Percentiles rank a stretch among this genome's conserved stretches.
These are phyloP conservation scores for Mythimna loreyi DNA, from an alignment of 2,888 invertebrate genomes.

Conservation along the genomic window DNA sequence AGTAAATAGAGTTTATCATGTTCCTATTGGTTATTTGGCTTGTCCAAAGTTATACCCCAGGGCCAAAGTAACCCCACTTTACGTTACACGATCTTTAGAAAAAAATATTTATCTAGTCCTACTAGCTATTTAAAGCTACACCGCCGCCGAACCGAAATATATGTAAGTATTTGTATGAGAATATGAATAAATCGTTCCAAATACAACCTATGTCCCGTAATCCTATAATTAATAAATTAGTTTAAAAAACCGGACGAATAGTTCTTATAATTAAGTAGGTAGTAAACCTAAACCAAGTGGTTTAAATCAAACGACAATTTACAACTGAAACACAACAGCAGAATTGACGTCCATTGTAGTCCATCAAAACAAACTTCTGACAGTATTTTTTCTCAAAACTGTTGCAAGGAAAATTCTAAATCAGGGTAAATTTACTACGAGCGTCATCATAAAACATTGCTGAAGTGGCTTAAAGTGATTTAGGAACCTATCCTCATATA, in stretches of 20 bases:
- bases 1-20: too few relatives aligned
- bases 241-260: neutral
- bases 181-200: neutral
- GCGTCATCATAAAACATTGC: neutral
- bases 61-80: too few relatives aligned
- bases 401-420: neutral
- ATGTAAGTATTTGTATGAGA: neutral
- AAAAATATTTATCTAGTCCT: too few relatives aligned
- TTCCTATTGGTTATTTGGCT: too few relatives aligned
- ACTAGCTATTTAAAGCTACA: neutral
- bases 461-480: neutral
- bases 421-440: neutral
- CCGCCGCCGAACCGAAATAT: neutral
- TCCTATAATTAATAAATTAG: neutral
- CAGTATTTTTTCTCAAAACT: neutral
- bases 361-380: neutral
- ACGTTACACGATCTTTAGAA: neutral
- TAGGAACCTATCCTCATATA: neutral
- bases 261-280: neutral
- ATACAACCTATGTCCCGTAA: too few relatives aligned
- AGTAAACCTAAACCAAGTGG: neutral
- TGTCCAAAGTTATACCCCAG: too few relatives aligned
- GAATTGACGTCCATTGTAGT: neutral
- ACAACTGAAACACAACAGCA: too few relatives aligned
- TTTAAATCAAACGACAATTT: neutral